A percentile compares a stretch with the other conserved stretches of the same genome.
Evolutionary conservation across 2,113 vertebrate genomes (phyloP).

Genomic region (Clinocottus analis): DNA sequence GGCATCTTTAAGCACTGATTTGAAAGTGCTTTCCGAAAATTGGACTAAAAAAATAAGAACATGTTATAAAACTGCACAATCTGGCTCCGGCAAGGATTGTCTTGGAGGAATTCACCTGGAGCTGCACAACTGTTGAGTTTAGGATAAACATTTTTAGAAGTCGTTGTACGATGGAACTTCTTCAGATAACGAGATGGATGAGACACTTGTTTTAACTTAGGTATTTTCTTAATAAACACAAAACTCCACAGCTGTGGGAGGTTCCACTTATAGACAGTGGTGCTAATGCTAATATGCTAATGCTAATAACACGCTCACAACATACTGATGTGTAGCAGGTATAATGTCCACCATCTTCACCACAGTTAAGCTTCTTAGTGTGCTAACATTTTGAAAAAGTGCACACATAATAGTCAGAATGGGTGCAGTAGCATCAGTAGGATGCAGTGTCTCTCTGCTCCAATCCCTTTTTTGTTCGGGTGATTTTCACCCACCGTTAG

Average conservation of each 20-base stretch:
- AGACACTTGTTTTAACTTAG: not conserved
- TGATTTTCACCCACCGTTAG: too few relatives aligned
- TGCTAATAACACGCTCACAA: not conserved
- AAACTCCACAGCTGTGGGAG: not conserved
- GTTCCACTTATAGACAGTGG: not conserved
- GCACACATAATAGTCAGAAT: too few relatives aligned
- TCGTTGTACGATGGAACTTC: not conserved
- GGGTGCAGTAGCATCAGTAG: not conserved
- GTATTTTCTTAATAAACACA: not conserved
- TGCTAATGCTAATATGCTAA: not conserved
- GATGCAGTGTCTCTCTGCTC: not conserved
- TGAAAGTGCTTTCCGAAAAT: not conserved
- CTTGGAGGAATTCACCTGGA: not conserved
- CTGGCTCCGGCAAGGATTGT: not conserved
- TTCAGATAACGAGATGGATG: not conserved
- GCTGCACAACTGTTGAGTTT: not conserved
- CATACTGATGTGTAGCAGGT: too few relatives aligned
- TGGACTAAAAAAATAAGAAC: conserved; percentile 29
- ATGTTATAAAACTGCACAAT: conserved; percentile 1
- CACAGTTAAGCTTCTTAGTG: not conserved
- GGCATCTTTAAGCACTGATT: conserved; percentile 4
- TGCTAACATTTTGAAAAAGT: too few relatives aligned
- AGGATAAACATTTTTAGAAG: not conserved
- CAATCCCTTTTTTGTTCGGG: too few relatives aligned
- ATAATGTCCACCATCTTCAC: not conserved